Evolutionary conservation across 1,140 invertebrate genomes (phyloP).

Genomic region (Drosophila bocqueti): DNA sequence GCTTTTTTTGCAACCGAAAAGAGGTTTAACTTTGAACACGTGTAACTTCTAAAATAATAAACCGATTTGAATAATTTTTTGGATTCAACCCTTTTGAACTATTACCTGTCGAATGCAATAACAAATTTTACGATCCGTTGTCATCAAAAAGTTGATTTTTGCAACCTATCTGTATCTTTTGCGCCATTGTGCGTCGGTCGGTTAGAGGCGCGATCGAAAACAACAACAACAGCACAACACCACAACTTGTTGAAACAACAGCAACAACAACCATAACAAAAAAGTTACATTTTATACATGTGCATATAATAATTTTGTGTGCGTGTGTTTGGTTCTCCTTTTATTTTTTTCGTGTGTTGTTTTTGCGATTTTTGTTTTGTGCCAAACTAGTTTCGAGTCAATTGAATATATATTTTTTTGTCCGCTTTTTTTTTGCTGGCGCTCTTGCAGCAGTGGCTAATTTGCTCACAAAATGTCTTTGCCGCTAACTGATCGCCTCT

Average conservation of each 20-base stretch:
- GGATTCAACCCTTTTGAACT: too few relatives aligned
- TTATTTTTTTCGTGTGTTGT: conserved; percentile 26
- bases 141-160: too few relatives aligned
- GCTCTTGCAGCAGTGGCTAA: conserved; percentile 44
- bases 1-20: too few relatives aligned
- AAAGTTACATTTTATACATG: conserved; percentile 57
- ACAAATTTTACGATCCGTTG: too few relatives aligned
- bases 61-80: too few relatives aligned
- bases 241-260: conserved; percentile 8
- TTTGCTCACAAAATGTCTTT: conserved; percentile 15
- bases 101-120: too few relatives aligned
- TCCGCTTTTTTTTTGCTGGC: conserved; percentile 29
- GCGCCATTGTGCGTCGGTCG: too few relatives aligned
- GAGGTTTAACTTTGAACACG: too few relatives aligned
- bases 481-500: conserved; percentile 23
- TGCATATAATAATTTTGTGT: conserved; percentile 62
- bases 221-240: not conserved
- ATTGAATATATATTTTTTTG: conserved; percentile 57
- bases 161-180: too few relatives aligned
- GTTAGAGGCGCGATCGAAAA: conserved; percentile 22
- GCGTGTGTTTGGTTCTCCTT: conserved; percentile 8
- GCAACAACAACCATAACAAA: conserved; percentile 6
- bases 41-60: too few relatives aligned
- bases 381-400: conserved; percentile 77
- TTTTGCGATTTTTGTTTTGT: conserved; percentile 74